A percentile compares a stretch with the other conserved stretches of the same genome.
Conservation (phyloP, 2,797 vertebrate species). For the Enteromius argenteus region DNA sequence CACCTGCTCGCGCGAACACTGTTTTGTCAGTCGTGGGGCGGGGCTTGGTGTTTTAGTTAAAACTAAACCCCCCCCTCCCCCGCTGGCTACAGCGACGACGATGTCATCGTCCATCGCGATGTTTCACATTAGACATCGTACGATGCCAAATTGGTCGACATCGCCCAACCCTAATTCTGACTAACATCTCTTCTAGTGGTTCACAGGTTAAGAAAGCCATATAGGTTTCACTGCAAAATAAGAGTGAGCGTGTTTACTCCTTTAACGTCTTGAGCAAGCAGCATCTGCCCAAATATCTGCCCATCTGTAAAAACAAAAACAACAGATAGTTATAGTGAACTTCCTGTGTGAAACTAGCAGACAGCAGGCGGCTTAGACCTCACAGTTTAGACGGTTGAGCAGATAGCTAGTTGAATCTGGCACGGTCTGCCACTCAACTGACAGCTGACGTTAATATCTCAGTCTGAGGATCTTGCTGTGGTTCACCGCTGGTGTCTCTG, state of each 20-base stretch:
- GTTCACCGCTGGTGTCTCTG: conserved; percentile 44
- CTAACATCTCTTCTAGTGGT: not conserved
- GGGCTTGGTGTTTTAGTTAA: too few species aligned
- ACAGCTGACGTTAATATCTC: conserved; percentile 52
- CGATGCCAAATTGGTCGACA: too few species aligned
- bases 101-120: too few species aligned
- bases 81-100: too few species aligned
- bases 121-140: too few species aligned
- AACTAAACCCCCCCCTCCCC: too few species aligned
- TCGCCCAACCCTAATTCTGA: too few species aligned
- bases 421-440: conserved; percentile 45
- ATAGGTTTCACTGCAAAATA: not conserved
- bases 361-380: conserved; percentile 9
- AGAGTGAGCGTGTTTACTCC: not conserved
- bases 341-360: conserved; percentile 59
- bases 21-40: too few species aligned
- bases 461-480: conserved; percentile 44
- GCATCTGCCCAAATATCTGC: conserved; percentile 11
- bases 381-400: conserved; percentile 56
- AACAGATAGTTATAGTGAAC: conserved; percentile 30
- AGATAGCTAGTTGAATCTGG: conserved; percentile 29
- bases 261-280: not conserved
- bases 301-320: conserved; percentile 31
- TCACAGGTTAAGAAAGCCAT: not conserved
- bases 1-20: too few species aligned